Evolutionary conservation across 2,888 invertebrate species (phyloP).

Genomic region (Thera obeliscata): DNA sequence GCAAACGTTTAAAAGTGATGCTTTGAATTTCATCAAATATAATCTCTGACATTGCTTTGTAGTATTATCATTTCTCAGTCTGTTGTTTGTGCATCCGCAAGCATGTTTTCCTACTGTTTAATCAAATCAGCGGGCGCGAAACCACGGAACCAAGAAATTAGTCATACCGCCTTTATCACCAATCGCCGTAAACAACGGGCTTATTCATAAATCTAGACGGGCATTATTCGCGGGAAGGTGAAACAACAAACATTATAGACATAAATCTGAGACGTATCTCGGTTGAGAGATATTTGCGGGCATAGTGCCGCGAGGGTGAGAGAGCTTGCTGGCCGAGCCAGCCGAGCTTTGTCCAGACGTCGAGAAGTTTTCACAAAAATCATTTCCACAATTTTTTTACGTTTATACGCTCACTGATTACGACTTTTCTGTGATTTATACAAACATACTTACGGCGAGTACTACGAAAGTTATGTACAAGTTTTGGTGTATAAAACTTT

Average conservation of each 20-base stretch:
- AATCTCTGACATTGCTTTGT: too few species aligned
- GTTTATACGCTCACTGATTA: too few species aligned
- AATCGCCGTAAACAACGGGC: slow-evolving; percentile 70
- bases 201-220: slow-evolving; percentile 79
- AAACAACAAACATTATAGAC: slow-evolving; percentile 83
- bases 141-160: slow-evolving; percentile 51
- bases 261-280: slow-evolving; percentile 83
- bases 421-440: too few species aligned
- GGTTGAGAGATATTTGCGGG: slow-evolving; percentile 65
- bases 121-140: slow-evolving; percentile 35
- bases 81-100: slow-evolving; percentile 3
- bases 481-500: too few species aligned
- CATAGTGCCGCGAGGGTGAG: slow-evolving; percentile 45
- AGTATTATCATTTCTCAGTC: neutral
- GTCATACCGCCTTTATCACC: slow-evolving; percentile 67
- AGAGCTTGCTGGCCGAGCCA: slow-evolving; percentile 17
- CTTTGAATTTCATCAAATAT: too few species aligned
- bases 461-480: too few species aligned
- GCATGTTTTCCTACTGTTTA: slow-evolving; percentile 27
- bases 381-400: too few species aligned
- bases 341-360: neutral
- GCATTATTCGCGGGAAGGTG: slow-evolving; percentile 82
- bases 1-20: too few species aligned
- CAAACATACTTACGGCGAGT: too few species aligned
- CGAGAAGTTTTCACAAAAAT: too few species aligned